Percentiles rank a stretch among this genome's conserved stretches.
These are phyloP conservation scores for Lasioglossum figueresi DNA, from an alignment of 2,888 invertebrate genomes.

Conservation along the genomic window DNA sequence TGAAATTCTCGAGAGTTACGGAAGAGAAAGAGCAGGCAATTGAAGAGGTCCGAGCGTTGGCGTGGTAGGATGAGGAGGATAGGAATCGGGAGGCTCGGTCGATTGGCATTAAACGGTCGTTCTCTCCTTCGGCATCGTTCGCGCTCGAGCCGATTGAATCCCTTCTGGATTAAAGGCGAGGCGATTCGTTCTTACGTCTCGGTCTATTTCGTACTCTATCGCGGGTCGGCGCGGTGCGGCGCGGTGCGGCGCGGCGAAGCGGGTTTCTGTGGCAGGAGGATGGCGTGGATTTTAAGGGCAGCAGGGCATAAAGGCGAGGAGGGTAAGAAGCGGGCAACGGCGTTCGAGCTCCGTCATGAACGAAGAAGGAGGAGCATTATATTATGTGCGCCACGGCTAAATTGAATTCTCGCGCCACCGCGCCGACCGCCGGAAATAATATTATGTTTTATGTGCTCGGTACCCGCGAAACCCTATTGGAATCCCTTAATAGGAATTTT, in stretches of 20 bases:
- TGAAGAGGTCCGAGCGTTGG: background rate
- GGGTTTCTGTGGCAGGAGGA: background rate
- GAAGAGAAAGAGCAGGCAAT: slow-evolving; percentile 35
- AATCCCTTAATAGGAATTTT: slow-evolving; percentile 82
- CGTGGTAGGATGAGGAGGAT: slow-evolving; percentile 1
- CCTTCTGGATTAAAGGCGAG: slow-evolving; percentile 63
- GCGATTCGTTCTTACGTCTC: slow-evolving; percentile 42
- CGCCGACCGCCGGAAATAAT: slow-evolving; percentile 79
- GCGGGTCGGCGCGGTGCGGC: background rate
- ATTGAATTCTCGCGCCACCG: slow-evolving; percentile 81
- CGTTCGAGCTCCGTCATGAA: slow-evolving; percentile 7
- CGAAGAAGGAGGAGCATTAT: slow-evolving; percentile 60
- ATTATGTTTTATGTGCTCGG: slow-evolving; percentile 81
- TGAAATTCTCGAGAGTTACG: slow-evolving; percentile 44
- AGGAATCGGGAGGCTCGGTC: slow-evolving; percentile 33
- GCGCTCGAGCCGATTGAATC: slow-evolving; percentile 70
- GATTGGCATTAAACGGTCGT: slow-evolving; percentile 54
- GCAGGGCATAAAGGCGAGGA: slow-evolving; percentile 21
- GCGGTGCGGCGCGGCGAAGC: background rate
- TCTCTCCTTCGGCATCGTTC: slow-evolving; percentile 45
- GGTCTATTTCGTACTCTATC: background rate
- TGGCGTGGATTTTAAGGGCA: slow-evolving; percentile 14
- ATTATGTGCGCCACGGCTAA: slow-evolving; percentile 71
- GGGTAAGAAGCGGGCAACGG: slow-evolving; percentile 19
- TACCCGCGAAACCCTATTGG: slow-evolving; percentile 78